Base-by-base conservation (phyloP, 2,888 invertebrate species). In the Teleiodes luculella region DNA sequence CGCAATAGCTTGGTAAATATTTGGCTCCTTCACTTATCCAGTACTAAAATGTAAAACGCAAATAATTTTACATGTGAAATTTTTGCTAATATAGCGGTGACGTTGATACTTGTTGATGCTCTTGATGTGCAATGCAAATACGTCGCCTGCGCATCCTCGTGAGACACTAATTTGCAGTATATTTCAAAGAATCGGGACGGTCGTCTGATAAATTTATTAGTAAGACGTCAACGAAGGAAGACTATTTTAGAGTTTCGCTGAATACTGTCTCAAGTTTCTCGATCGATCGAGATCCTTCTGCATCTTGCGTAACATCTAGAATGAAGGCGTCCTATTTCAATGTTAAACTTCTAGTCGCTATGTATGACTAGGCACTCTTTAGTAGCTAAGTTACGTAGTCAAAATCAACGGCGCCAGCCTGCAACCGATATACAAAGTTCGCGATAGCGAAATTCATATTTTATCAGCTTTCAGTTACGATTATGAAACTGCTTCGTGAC, bases 401-500 rank as follows among this genome's bases (percentile, higher is more conserved):
- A n/a, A 13, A 43, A 20, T 33, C 18, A 20, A 11, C 3, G 18
- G 18, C 11, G 10, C 8, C 10, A 41, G 18, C 16, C 10, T 39
- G 36, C 13, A 14, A 14, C 13, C 3, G 36, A 36, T 24, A 24
- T 24, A 24, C 24, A 6, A 24, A 24, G 6, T 24, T 24, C 24
- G 24, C 24, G 24, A 24, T 24, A 4, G 24, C 24, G 3, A 24
- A 4, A 24, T 24, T 24, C 24, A 24, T 24, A 24, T 24, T 24
- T 24, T 24, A 24, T 24, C 24, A 24, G 24, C 24, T 24, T 24
- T 24, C n/a, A 24, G 24, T 24, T 24, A 24, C 6, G 24, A 24
- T 24, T 41, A 18, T 37, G 36, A 41, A 61, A 55, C 49, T 59
- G 54, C 57, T 68, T 72, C 76, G 74, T 76, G 69, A 73, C 68